phyloP scores from a whole-genome alignment of 2,797 vertebrate species.

The Perdix hodgsoniae region DNA sequence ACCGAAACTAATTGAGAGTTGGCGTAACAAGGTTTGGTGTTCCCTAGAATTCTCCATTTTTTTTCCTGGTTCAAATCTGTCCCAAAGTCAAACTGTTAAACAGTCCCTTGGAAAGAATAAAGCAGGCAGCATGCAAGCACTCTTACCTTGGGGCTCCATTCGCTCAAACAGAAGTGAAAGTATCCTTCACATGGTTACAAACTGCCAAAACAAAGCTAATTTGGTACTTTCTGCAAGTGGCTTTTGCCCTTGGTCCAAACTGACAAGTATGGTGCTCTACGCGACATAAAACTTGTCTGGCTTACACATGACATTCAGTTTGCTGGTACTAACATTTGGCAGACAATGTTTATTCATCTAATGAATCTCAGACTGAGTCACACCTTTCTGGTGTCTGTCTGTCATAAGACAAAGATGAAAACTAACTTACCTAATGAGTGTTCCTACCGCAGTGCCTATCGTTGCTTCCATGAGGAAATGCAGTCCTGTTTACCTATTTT shows the following conservation, averaged over 20 bases:
- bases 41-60: neutral
- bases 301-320: neutral
- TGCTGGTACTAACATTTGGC: neutral
- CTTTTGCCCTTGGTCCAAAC: constrained; percentile 8
- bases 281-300: neutral
- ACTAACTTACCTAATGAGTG: neutral
- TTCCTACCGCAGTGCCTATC: neutral
- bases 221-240: neutral
- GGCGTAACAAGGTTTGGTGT: neutral
- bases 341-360: neutral
- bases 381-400: neutral
- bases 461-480: neutral
- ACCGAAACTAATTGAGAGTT: neutral
- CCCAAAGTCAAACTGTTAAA: neutral
- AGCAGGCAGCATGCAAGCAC: neutral
- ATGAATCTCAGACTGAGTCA: neutral
- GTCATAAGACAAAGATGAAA: neutral
- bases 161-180: constrained; percentile 53
- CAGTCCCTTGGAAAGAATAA: neutral
- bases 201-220: neutral
- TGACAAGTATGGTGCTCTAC: neutral
- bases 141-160: neutral
- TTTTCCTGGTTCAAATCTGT: neutral
- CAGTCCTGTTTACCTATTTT: neutral
- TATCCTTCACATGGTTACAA: neutral